Base-by-base conservation (phyloP, 2,113 vertebrate species). In the Ia io region DNA sequence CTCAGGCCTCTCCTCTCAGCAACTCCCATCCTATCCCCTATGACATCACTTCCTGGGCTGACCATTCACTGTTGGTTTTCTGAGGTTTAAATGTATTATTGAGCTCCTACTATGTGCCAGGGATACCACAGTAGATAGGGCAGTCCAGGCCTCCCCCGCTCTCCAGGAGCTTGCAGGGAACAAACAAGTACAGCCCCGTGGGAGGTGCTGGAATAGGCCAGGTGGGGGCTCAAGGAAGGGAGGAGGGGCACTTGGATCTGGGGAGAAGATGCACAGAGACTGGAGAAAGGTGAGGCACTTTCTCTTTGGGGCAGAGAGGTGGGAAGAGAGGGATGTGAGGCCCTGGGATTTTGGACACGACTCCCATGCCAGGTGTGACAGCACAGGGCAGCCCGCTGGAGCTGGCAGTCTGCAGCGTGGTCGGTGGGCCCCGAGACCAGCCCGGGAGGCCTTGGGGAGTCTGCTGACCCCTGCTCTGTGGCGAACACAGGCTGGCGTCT, bases 61-160 rank as follows among this genome's bases (percentile, higher is more conserved):
- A 44, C 56, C 82, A 53, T n/a, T 76, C 56, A 14, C 44, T 53
- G 1, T 42, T 69, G 65, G 18, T 16, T 86, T 83, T 79, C 37
- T 23, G 44, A 93, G 78, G 30, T 71, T 88, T 70, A 59, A n/a
- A 9, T 91, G 18, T 74, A 86, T 83, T 23, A 42, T 6, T 13
- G 10, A 88, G 44, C n/a, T 30, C 42, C 80, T 85, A 23, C 37
- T 23, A 1, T 44, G 14, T 88, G 61, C 53, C 28, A 35, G 63
- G 40, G 32, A 51, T 30, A 69, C 40, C 37, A 9, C 13, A 1
- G 30, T 35, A 16, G 67, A 82, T 35, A n/a, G 0, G 3, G 67
- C 2, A 3, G 9, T 56, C 71, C 56, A n/a, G 6, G 17, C 2
- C 28, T 20, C 9, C 10, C 42, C 37, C 2, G 8, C 2, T 7